A percentile compares a stretch with the other conserved stretches of the same genome.
phyloP scores from a whole-genome alignment of 1,140 invertebrate species.

The Drosophila serrata region DNA sequence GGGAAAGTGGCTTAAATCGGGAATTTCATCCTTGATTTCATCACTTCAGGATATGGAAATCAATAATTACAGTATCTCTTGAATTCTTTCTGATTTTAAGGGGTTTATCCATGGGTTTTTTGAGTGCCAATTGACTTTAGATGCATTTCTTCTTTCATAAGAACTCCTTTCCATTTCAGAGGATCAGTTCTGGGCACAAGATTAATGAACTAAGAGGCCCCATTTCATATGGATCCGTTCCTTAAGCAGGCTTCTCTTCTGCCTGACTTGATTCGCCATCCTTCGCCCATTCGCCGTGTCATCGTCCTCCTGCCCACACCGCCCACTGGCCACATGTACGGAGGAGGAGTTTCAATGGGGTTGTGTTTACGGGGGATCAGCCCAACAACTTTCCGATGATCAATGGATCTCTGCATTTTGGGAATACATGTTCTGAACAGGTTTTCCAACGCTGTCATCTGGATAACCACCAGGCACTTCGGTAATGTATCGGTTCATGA shows the following conservation, averaged over 20 bases:
- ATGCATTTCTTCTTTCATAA: neutral
- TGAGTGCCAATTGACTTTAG: neutral
- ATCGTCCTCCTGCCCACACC: conserved; percentile 44
- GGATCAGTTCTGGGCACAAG: neutral
- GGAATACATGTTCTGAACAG: conserved; percentile 54
- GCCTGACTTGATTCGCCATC: neutral
- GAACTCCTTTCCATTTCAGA: neutral
- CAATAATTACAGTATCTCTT: neutral
- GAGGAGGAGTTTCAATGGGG: conserved; percentile 49
- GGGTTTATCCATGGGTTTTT: neutral
- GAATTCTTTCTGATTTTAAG: neutral
- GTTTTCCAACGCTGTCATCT: conserved; percentile 81
- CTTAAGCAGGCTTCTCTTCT: neutral
- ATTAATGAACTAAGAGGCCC: neutral
- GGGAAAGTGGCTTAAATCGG: neutral
- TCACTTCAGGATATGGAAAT: conserved; percentile 10
- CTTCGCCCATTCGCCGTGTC: conserved; percentile 29
- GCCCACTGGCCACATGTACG: conserved; percentile 47
- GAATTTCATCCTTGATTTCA: neutral
- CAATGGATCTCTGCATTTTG: conserved; percentile 49
- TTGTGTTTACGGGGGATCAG: conserved; percentile 44
- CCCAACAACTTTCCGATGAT: conserved; percentile 43
- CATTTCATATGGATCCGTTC: neutral
- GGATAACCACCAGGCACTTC: conserved; percentile 80
- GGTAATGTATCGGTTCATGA: conserved; percentile 80